A percentile compares a stretch with the other conserved stretches of the same genome.
Conservation (phyloP, 1,140 invertebrate genomes). For the Drosophila aff. region DNA sequence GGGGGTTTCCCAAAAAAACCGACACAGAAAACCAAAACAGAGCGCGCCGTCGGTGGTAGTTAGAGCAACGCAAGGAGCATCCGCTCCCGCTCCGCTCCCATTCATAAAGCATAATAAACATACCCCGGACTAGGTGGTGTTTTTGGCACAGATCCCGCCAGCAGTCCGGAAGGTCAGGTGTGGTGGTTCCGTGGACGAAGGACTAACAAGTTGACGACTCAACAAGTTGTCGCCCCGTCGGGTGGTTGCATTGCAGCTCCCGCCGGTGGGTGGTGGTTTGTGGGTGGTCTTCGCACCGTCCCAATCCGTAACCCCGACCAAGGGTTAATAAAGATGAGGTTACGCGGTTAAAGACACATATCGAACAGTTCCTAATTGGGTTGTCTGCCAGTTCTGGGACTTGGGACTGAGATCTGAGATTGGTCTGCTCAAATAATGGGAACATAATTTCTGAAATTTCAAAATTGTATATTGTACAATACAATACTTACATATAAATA, state of each 20-base stretch:
- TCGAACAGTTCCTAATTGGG: neutral
- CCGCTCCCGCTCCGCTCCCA: slow-evolving; percentile 63
- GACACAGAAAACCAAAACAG: slow-evolving; percentile 70
- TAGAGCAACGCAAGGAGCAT: slow-evolving; percentile 53
- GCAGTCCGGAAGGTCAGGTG: slow-evolving; percentile 61
- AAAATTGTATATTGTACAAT: neutral
- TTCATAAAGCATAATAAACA: slow-evolving; percentile 79
- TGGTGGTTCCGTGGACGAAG: slow-evolving; percentile 46
- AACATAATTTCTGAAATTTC: neutral
- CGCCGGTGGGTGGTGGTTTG: slow-evolving; percentile 34
- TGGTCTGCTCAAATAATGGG: neutral
- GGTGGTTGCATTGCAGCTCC: slow-evolving; percentile 48
- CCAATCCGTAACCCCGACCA: slow-evolving; percentile 14
- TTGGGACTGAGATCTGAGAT: neutral
- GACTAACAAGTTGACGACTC: slow-evolving; percentile 59
- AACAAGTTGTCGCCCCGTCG: slow-evolving; percentile 58
- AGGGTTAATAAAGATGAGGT: slow-evolving; percentile 53
- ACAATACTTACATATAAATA: too few relatives aligned
- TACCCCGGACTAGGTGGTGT: slow-evolving; percentile 78
- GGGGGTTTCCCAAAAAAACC: slow-evolving; percentile 73
- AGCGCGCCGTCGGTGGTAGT: slow-evolving; percentile 73
- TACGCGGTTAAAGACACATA: slow-evolving; percentile 10
- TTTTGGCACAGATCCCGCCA: slow-evolving; percentile 66
- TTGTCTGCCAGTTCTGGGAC: neutral
- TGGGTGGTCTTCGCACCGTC: slow-evolving; percentile 1